These are phyloP conservation scores for Melanogrammus aeglefinus DNA, from an alignment of 2,797 vertebrate genomes.

Conservation along the genomic window DNA sequence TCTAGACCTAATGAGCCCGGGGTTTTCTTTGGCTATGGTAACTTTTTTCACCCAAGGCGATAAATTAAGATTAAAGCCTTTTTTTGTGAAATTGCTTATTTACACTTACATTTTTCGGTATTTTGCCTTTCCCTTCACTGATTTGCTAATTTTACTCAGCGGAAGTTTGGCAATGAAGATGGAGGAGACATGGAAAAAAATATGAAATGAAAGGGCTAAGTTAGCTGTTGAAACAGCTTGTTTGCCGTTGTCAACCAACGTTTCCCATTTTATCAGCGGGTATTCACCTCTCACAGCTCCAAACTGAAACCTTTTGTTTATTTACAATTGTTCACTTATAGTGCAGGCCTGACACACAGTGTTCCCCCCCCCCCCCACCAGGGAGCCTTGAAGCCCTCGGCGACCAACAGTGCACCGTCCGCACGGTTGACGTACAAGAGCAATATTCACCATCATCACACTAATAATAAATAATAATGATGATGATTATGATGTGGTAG, in stretches of 20 bases:
- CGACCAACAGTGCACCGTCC: background rate
- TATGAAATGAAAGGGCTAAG: background rate
- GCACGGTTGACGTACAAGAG: background rate
- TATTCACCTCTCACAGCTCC: background rate
- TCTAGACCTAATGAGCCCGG: background rate
- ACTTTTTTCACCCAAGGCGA: background rate
- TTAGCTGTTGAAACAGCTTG: background rate
- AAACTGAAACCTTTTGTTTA: background rate
- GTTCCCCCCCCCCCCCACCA: background rate
- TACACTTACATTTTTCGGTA: background rate
- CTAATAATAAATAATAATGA: background rate
- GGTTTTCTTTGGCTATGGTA: slow-evolving; percentile 2
- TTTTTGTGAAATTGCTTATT: background rate
- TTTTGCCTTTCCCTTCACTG: background rate
- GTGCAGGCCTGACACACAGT: background rate
- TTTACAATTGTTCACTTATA: background rate
- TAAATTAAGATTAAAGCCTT: background rate
- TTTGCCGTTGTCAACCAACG: background rate
- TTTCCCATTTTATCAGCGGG: background rate
- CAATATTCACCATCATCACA: background rate
- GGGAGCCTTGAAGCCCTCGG: background rate
- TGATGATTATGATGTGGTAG: background rate
- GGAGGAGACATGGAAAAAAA: background rate
- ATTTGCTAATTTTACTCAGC: background rate
- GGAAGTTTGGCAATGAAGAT: background rate